Conservation (phyloP, 2,113 vertebrate species). For the Strigops habroptila region DNA sequence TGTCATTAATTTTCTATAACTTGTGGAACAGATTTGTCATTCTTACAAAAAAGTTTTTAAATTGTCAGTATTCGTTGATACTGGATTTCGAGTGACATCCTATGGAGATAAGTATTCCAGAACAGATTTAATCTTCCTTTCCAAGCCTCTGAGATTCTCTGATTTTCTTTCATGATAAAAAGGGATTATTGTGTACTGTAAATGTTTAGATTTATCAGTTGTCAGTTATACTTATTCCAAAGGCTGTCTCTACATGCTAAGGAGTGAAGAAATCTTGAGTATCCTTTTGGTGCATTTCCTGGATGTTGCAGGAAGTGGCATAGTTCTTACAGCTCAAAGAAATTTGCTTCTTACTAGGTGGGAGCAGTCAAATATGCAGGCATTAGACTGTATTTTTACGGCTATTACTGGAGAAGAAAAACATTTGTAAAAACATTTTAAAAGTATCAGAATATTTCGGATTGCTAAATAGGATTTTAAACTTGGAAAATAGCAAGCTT, state of each 20-base stretch:
- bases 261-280: background rate
- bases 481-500: slow-evolving; percentile 62
- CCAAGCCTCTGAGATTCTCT: background rate
- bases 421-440: background rate
- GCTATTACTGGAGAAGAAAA: background rate
- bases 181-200: background rate
- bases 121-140: background rate
- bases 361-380: background rate
- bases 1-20: background rate
- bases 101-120: background rate
- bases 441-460: background rate
- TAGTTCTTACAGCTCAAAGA: background rate
- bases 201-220: background rate
- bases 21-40: background rate
- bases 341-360: background rate
- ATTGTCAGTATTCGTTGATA: background rate
- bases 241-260: background rate
- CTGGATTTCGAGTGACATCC: background rate
- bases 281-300: background rate
- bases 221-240: background rate
- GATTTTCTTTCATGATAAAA: background rate
- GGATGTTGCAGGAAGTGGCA: background rate
- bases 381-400: background rate
- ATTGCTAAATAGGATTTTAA: background rate
- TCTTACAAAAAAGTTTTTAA: background rate